Evolutionary conservation across 2,888 invertebrate genomes (phyloP).

Genomic region (Oxytorus armatus): DNA sequence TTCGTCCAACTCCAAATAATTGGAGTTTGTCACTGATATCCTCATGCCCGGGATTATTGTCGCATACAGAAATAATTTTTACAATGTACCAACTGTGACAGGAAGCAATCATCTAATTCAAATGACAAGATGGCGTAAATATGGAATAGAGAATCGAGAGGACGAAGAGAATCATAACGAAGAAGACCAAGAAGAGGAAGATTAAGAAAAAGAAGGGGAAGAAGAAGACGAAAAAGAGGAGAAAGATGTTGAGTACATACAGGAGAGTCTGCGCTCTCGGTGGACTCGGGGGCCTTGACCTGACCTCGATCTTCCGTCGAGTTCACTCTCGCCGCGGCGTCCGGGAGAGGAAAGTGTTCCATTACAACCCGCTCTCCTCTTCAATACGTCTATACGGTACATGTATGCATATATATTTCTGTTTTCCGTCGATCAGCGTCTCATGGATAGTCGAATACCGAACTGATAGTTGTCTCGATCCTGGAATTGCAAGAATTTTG

Average conservation of each 20-base stretch:
- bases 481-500: no score
- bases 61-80: neutral
- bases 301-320: slow-evolving; percentile 83
- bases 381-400: slow-evolving; percentile 13
- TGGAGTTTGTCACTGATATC: no score
- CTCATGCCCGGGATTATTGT: neutral
- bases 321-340: slow-evolving; percentile 84
- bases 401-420: slow-evolving; percentile 2
- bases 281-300: slow-evolving; percentile 83
- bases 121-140: slow-evolving; percentile 19
- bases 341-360: slow-evolving; percentile 84
- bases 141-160: slow-evolving; percentile 11
- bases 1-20: no score
- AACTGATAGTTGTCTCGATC: no score
- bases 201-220: slow-evolving; percentile 25
- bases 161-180: slow-evolving; percentile 41
- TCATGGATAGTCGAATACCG: no score
- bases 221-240: no score
- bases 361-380: slow-evolving; percentile 74
- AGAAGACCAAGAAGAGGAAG: slow-evolving; percentile 18
- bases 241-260: slow-evolving; percentile 37
- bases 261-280: slow-evolving; percentile 72
- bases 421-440: slow-evolving; percentile 46
- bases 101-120: neutral
- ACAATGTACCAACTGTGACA: neutral